Percentiles rank a stretch among this genome's conserved stretches.
These are phyloP conservation scores for Lepus timidus DNA, from an alignment of 2,113 vertebrate species.

Conservation along the genomic window DNA sequence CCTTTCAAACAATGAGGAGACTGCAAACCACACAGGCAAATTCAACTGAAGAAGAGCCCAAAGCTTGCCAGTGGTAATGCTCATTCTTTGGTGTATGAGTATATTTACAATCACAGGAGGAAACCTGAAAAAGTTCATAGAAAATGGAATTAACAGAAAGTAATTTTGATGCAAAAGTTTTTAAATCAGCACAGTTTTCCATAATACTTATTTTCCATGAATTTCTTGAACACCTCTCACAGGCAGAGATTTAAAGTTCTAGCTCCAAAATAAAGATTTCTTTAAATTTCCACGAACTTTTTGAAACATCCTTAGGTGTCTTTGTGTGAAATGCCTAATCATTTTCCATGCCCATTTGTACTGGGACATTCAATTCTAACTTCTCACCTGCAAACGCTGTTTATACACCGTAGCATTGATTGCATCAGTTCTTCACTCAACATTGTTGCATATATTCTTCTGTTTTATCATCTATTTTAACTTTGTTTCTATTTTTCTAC, in stretches of 20 bases:
- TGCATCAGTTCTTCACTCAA: constrained; percentile 11
- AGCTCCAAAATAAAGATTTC: no score
- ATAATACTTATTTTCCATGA: no score
- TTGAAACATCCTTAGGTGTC: no score
- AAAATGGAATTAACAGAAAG: no score
- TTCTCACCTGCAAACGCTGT: background rate
- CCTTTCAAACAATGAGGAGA: background rate
- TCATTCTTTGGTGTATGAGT: background rate
- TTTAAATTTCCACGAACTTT: no score
- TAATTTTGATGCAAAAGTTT: no score
- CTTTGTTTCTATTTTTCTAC: constrained; percentile 36
- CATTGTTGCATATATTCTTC: background rate
- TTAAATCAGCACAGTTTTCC: no score
- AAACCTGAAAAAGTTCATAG: no score
- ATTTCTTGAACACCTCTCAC: no score
- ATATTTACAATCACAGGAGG: no score
- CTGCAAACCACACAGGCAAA: background rate
- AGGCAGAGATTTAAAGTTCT: no score
- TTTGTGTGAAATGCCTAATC: background rate
- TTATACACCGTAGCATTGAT: constrained; percentile 6
- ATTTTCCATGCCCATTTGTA: background rate
- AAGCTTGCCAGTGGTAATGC: background rate
- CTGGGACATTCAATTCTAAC: constrained; percentile 4
- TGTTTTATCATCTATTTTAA: background rate
- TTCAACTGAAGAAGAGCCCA: accelerated